Base-by-base conservation (phyloP, 2,888 invertebrate genomes). In the Zygogramma bicolorata region DNA sequence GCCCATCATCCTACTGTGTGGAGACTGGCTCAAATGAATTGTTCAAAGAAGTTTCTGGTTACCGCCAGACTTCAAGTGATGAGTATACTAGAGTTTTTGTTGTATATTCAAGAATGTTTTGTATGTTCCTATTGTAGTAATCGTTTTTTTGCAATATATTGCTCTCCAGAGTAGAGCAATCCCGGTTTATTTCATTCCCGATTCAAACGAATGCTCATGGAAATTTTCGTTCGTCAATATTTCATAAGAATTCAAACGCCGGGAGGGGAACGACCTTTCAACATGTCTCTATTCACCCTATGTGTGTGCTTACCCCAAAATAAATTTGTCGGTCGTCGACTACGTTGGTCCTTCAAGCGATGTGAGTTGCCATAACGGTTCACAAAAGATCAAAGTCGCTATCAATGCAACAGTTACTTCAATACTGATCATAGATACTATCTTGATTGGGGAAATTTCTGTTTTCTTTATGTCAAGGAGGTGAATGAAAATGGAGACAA, bases 301-400 rank as follows among this genome's bases (percentile, higher is more conserved):
- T 18, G 38, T 65, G 34, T 63, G 31, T 57, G 58, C 53, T 57
- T 61, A 63, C 59, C 63, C 69, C 59, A 69, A 69, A 69, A 63
- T 63, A 58, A 69, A 57, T 61, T 57, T 53, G 53, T 68, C 40
- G 40, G 15, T 15, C 10, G 38, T 59, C 70, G 58, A 22, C 59
- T 67, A 31, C 46, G 65, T 57, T 75, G 76, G 76, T 75, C 77
- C 81, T 79, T 79, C 76, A 75, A n/a, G 79, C 79, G 78, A 79
- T 80, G 74, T 76, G 25, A n/a, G 53, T n/a, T 77, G 74, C 73
- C 79, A 78, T 76, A 80, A 78, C 79, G 77, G 80, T 81, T 80
- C 79, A 77, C n/a, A n/a, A n/a, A n/a, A 73, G 71, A 76, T 75
- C 72, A 27, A 66, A 68, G 71, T 58, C 62, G 62, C 57, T 60